Evolutionary conservation across 2,888 invertebrate genomes (phyloP).

Genomic region (Ormyrus thymus): DNA sequence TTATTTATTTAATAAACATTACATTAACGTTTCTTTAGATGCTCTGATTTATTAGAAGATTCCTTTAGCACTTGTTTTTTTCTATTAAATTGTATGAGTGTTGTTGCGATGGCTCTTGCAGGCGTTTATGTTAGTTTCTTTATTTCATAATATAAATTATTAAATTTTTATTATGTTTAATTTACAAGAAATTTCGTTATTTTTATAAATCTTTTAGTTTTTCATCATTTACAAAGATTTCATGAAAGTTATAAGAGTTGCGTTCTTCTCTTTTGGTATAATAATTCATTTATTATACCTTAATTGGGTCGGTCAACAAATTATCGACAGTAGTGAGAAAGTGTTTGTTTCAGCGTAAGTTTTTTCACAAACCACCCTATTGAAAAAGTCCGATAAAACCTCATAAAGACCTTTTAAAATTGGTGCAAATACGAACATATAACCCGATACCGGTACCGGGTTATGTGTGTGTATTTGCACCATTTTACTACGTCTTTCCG

Average conservation of each 20-base stretch:
- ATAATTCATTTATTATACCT: conserved; percentile 11
- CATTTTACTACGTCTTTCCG: too few species aligned
- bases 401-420: not conserved
- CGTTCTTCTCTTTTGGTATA: not conserved
- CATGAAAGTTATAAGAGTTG: not conserved
- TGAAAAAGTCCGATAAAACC: not conserved
- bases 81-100: not conserved
- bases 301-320: conserved; percentile 13
- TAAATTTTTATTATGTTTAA: not conserved
- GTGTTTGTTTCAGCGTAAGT: not conserved
- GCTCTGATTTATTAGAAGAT: not conserved
- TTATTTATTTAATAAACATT: too few species aligned
- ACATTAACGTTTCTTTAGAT: not conserved
- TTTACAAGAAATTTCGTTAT: not conserved
- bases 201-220: not conserved
- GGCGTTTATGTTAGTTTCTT: not conserved
- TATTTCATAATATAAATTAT: not conserved
- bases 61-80: not conserved
- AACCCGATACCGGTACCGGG: too few species aligned
- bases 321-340: conserved; percentile 9
- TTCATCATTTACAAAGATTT: not conserved
- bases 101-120: not conserved
- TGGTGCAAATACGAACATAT: too few species aligned
- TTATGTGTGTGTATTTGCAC: too few species aligned
- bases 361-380: not conserved